A percentile compares a stretch with the other conserved stretches of the same genome.
phyloP scores from a whole-genome alignment of 2,797 vertebrate genomes.

The Peromyscus melanophrys region DNA sequence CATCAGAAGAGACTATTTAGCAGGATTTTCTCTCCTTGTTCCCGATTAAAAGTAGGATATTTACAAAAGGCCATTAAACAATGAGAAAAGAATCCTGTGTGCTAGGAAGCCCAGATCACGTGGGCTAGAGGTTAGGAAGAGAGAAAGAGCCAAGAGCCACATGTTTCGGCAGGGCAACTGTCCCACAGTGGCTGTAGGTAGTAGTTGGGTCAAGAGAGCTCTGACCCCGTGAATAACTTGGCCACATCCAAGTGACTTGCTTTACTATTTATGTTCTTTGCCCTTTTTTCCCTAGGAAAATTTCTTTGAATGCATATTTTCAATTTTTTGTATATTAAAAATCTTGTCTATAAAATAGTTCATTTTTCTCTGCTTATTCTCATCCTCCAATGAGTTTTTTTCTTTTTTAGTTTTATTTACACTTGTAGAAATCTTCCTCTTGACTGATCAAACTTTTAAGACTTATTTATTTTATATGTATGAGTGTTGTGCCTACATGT shows the following conservation, averaged over 20 bases:
- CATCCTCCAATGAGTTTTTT: neutral
- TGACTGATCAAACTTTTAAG: neutral
- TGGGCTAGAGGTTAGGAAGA: neutral
- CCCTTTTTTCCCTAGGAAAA: slow-evolving; percentile 52
- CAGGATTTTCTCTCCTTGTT: neutral
- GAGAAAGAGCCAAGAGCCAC: neutral
- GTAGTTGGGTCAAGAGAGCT: neutral
- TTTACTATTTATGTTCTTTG: slow-evolving; percentile 32
- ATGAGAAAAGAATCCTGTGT: neutral
- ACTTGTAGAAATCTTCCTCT: neutral
- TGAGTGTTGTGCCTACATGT: neutral
- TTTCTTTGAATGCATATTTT: neutral
- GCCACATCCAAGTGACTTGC: neutral
- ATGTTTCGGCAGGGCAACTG: neutral
- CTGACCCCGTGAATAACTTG: neutral
- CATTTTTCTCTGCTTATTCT: neutral
- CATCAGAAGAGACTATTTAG: neutral
- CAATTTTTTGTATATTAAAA: slow-evolving; percentile 43
- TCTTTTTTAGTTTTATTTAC: neutral
- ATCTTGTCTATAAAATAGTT: neutral
- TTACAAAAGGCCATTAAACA: neutral
- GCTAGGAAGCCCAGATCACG: neutral
- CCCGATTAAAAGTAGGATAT: neutral
- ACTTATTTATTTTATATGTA: neutral
- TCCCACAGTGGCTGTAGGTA: neutral